Evolutionary conservation across 2,797 vertebrate species (phyloP), one percentile per base, ranked within the genome.

Genomic region (Darevskia mixta): DNA sequence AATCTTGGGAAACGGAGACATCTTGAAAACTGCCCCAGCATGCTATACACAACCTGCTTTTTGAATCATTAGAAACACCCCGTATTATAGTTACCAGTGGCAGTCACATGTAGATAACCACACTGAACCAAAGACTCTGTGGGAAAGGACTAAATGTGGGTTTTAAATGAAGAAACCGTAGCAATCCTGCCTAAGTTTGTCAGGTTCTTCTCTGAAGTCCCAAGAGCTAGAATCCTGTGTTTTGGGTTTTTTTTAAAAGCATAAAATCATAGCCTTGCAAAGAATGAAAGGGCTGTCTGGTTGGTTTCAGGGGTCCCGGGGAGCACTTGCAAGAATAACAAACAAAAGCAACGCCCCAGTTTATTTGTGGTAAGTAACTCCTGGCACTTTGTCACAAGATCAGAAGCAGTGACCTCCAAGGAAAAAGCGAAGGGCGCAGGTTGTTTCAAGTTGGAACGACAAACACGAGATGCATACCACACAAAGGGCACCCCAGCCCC

Each of bases 101-200:
- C 32, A 67, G 3, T 7, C 18, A 64, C 49, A 55, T 55, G 49
- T 45, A 78, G 29, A 29, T 17, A 13, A 23, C 66, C 66, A 71
- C 29, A 18, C 61, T 64, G 61, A 64, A 64, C 61, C 9, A 55
- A 79, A 32, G 78, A 58, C 29, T 18, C 29, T 32, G 17, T 18
- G 49, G 45, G n/a, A 55, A 55, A 32, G n/a, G 66, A 29, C 27
- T 67, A 81, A 3, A 58, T 20, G 8, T 20, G 23, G 29, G 20
- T 49, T 67, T 71, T 35, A 35, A 71, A 79, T 15, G 25, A 86
- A 79, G 25, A 71, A 49, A 55, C 38, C 25, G 10, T 61, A 55
- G 3, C 18, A 64, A 58, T 45, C 35, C 29, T 35, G 49, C 67
- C 86, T 92, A 93, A 88, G 83, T 91, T 95, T 93, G 89, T 71